Evolutionary conservation across 37 sponge, comb jelly and placozoan species (phyloP).

Genomic region (Cliona cf. orientalis): DNA sequence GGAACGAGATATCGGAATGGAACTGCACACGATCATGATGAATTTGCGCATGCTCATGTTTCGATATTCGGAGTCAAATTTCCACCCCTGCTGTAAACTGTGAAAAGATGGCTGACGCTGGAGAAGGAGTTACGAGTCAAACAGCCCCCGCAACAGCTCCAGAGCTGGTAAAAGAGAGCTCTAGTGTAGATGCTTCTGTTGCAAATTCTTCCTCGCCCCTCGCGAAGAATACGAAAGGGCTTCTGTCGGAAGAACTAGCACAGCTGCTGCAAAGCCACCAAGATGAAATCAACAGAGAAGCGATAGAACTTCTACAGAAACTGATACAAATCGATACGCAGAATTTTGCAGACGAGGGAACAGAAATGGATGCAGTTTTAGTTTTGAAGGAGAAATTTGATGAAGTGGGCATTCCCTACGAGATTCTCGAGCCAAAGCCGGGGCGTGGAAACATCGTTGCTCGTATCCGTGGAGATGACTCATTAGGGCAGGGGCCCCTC

Average conservation of each 20-base stretch:
- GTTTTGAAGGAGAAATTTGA: slow-evolving; percentile 57
- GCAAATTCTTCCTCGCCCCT: too few species aligned
- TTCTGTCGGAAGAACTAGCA: slow-evolving; percentile 15
- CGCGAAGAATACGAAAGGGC: not conserved
- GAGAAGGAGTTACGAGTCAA: too few species aligned
- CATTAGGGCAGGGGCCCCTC: slow-evolving; percentile 63
- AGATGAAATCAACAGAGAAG: slow-evolving; percentile 52
- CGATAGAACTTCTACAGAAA: slow-evolving; percentile 63
- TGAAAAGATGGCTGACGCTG: too few species aligned
- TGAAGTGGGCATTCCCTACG: slow-evolving; percentile 62
- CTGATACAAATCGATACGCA: slow-evolving; percentile 77
- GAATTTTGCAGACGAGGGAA: slow-evolving; percentile 81
- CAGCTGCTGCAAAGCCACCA: slow-evolving; percentile 45
- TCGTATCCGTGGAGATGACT: slow-evolving; percentile 68
- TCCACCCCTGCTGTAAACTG: too few species aligned
- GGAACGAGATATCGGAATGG: too few species aligned
- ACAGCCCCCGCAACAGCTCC: too few species aligned
- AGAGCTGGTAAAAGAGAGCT: too few species aligned
- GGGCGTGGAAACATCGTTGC: slow-evolving; percentile 88
- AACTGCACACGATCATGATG: too few species aligned
- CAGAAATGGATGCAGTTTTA: slow-evolving; percentile 66
- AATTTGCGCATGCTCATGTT: too few species aligned
- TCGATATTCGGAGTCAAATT: too few species aligned
- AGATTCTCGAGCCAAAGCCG: slow-evolving; percentile 67
- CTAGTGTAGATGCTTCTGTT: too few species aligned